phyloP scores from a whole-genome alignment of 2,113 vertebrate genomes.

The Aptenodytes forsteri region DNA sequence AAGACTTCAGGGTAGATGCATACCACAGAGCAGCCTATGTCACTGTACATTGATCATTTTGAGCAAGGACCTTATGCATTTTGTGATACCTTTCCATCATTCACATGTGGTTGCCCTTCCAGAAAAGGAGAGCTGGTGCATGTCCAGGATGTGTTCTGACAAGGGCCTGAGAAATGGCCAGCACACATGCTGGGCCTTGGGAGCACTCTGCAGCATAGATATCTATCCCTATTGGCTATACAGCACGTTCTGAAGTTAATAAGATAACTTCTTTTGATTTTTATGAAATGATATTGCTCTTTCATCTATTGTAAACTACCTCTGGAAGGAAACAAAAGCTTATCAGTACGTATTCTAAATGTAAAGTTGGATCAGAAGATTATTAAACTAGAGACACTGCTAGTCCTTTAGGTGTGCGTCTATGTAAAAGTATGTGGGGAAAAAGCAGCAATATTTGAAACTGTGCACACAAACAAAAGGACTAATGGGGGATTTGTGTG shows the following conservation, averaged over 20 bases:
- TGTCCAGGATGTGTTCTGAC: neutral
- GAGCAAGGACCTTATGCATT: neutral
- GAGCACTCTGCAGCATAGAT: neutral
- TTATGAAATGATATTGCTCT: neutral
- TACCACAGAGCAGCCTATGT: neutral
- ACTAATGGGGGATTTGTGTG: neutral
- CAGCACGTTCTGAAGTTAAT: neutral
- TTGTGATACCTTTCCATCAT: neutral
- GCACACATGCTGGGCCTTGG: accelerated
- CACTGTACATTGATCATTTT: neutral
- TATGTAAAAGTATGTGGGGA: neutral
- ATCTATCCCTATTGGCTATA: neutral
- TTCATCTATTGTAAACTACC: neutral
- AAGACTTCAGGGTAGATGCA: neutral
- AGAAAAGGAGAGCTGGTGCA: neutral
- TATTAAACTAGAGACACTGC: neutral
- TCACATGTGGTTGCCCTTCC: neutral
- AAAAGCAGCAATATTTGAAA: neutral
- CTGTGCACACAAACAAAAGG: neutral
- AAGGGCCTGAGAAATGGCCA: neutral
- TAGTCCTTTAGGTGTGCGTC: neutral
- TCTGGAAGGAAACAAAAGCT: neutral
- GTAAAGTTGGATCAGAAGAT: neutral
- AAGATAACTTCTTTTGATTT: neutral
- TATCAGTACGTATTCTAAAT: accelerated